These are phyloP conservation scores for Patella pellucida DNA, from an alignment of 2,888 invertebrate species.

Conservation along the genomic window DNA sequence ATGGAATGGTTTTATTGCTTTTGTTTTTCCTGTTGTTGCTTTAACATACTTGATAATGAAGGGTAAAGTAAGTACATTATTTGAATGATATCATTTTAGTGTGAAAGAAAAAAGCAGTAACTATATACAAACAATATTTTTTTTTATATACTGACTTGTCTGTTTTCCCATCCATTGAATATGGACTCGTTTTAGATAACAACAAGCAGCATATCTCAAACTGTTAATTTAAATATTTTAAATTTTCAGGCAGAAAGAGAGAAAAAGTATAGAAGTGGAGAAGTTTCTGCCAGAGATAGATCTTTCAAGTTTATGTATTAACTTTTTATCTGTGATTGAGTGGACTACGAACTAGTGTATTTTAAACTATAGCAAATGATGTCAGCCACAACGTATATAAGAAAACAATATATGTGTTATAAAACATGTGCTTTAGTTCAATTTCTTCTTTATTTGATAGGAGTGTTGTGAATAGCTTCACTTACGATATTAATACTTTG, in stretches of 20 bases:
- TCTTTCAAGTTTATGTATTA: slow-evolving; percentile 44
- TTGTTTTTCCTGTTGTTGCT: slow-evolving; percentile 43
- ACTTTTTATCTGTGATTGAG: not conserved
- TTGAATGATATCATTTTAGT: too few species aligned
- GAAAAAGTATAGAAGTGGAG: slow-evolving; percentile 41
- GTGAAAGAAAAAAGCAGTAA: too few species aligned
- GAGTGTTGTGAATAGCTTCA: too few species aligned
- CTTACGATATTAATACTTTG: too few species aligned
- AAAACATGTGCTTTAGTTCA: not conserved
- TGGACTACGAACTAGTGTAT: too few species aligned
- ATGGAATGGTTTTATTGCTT: slow-evolving; percentile 72
- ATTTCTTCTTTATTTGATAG: too few species aligned
- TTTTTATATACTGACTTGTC: too few species aligned
- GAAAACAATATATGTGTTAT: slow-evolving; percentile 13
- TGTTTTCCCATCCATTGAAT: too few species aligned
- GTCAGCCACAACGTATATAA: not conserved
- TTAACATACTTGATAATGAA: slow-evolving; percentile 33
- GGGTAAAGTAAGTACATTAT: slow-evolving; percentile 35
- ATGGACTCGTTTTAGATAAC: too few species aligned
- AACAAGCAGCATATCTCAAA: too few species aligned
- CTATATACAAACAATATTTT: too few species aligned
- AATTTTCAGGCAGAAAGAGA: slow-evolving; percentile 43
- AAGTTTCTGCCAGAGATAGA: slow-evolving; percentile 52
- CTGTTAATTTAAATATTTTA: not conserved
- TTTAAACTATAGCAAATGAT: too few species aligned